A percentile compares a stretch with the other conserved stretches of the same genome.
Conservation (phyloP, 2,888 invertebrate species). For the Diachrysia chrysitis region DNA sequence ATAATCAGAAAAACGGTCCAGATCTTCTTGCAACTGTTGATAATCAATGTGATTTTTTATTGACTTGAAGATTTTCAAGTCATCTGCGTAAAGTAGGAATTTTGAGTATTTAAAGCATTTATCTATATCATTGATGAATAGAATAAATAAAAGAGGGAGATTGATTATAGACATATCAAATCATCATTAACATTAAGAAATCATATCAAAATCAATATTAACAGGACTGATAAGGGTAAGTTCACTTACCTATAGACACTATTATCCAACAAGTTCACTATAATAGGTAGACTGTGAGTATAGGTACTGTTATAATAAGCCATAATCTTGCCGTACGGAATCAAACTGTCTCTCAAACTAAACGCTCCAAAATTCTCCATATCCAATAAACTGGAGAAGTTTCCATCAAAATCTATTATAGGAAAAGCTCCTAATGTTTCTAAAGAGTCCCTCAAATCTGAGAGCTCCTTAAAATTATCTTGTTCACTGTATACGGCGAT, state of each 20-base stretch:
- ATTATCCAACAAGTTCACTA: slow-evolving; percentile 92
- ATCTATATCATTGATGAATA: too few species aligned
- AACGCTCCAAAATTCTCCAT: slow-evolving; percentile 92
- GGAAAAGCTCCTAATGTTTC: slow-evolving; percentile 80
- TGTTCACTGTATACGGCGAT: slow-evolving; percentile 91
- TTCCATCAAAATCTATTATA: slow-evolving; percentile 90
- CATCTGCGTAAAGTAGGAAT: too few species aligned
- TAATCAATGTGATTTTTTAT: too few species aligned
- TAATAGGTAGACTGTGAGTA: slow-evolving; percentile 93
- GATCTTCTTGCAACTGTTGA: too few species aligned
- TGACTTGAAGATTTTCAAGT: too few species aligned
- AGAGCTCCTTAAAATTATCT: slow-evolving; percentile 74
- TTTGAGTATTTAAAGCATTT: too few species aligned
- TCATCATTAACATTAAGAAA: too few species aligned
- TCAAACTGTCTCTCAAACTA: slow-evolving; percentile 88
- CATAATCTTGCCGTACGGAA: slow-evolving; percentile 89
- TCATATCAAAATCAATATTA: too few species aligned
- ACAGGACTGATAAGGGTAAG: too few species aligned
- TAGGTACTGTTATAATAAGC: slow-evolving; percentile 94
- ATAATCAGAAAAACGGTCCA: too few species aligned
- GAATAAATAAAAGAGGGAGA: too few species aligned
- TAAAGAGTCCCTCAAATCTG: slow-evolving; percentile 76
- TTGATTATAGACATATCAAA: too few species aligned
- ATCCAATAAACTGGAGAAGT: slow-evolving; percentile 90
- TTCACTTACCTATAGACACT: slow-evolving; percentile 91